Evolutionary conservation across 2,113 vertebrate species (phyloP).

Genomic region (Sturnira hondurensis): DNA sequence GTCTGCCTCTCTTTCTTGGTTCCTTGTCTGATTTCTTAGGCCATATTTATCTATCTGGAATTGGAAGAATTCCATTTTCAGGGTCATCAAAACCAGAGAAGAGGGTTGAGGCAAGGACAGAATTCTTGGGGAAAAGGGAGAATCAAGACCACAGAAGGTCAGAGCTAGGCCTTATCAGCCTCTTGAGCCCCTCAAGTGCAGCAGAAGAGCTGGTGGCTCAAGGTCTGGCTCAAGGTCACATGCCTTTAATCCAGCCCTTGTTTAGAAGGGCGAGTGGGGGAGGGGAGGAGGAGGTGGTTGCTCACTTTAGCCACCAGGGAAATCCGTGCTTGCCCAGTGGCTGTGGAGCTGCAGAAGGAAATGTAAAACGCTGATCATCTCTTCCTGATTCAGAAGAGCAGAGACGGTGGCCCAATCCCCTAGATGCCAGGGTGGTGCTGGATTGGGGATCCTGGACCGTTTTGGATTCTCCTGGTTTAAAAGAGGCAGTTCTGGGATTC

Average conservation of each 20-base stretch:
- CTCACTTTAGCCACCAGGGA: neutral
- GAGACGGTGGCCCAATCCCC: neutral
- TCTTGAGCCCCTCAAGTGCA: neutral
- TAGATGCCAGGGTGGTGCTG: constrained; percentile 16
- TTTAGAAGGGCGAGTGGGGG: neutral
- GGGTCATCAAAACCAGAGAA: neutral
- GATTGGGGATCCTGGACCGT: constrained; percentile 25
- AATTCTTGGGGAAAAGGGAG: neutral
- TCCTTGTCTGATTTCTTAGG: constrained; percentile 2
- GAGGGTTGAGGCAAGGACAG: constrained; percentile 21
- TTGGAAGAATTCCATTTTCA: neutral
- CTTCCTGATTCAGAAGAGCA: neutral
- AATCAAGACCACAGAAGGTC: constrained; percentile 22
- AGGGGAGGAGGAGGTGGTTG: neutral
- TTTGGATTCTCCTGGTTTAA: constrained; percentile 57
- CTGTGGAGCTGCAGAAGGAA: neutral
- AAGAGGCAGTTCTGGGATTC: constrained; percentile 54
- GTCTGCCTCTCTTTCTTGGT: constrained; percentile 66
- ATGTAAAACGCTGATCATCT: neutral
- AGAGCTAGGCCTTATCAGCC: constrained; percentile 3
- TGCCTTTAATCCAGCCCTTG: neutral
- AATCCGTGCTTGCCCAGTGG: neutral
- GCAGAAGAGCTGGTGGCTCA: neutral
- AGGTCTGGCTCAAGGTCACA: constrained; percentile 43
- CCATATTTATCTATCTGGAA: neutral